Conservation (phyloP, 2,888 invertebrate genomes). For the Atethmia centrago region DNA sequence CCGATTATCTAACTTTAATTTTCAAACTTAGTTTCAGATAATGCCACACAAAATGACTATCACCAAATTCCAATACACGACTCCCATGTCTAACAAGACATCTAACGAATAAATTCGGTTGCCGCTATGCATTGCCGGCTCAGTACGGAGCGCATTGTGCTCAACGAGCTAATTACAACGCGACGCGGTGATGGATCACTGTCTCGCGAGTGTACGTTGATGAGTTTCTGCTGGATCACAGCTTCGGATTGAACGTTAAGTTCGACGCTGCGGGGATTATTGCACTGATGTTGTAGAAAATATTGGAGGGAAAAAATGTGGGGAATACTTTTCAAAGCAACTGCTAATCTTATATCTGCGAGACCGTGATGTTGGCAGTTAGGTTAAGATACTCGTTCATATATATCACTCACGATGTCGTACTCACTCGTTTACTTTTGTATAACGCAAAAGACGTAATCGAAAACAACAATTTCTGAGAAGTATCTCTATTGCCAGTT, state of each 20-base stretch:
- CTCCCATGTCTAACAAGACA: not conserved
- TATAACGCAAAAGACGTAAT: too few species aligned
- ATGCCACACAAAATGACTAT: constrained; percentile 6
- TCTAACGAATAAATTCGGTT: constrained; percentile 35
- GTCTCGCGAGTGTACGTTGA: constrained; percentile 53
- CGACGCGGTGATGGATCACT: constrained; percentile 57
- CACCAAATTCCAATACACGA: not conserved
- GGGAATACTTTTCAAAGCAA: not conserved
- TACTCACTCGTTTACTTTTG: not conserved
- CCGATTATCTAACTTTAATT: not conserved
- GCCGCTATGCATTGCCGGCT: constrained; percentile 41
- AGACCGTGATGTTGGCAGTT: not conserved
- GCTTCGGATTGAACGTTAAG: constrained; percentile 24
- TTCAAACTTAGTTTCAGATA: not conserved
- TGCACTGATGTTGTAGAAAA: constrained; percentile 15
- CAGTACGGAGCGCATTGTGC: constrained; percentile 45
- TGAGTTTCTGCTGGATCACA: constrained; percentile 48
- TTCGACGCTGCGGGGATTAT: constrained; percentile 38
- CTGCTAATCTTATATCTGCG: not conserved
- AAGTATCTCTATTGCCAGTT: not conserved
- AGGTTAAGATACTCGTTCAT: too few species aligned
- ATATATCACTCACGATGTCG: too few species aligned
- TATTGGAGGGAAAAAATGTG: constrained; percentile 10
- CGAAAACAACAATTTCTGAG: not conserved
- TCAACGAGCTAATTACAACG: constrained; percentile 61